Evolutionary conservation across 2,113 vertebrate genomes (phyloP), one percentile per base, ranked within the genome.

Genomic region (Heloderma charlesbogerti): DNA sequence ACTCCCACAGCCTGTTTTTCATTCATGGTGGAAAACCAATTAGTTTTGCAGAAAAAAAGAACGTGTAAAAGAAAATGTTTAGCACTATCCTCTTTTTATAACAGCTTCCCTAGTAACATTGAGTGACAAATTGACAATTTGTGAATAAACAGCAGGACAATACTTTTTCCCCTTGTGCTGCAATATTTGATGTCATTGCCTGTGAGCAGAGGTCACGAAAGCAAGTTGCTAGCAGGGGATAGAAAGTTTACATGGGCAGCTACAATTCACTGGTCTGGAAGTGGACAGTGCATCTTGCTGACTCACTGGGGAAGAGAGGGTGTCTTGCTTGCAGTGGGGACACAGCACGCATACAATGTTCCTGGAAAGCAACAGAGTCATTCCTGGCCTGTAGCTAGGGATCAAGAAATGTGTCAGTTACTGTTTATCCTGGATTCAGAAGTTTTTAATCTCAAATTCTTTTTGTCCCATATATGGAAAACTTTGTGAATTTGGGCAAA

Each of bases 1-100:
- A 77, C 22, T 10, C 31, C 37, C 43, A 34, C 0, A 25, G 9
- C 34, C 77, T 1, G 0, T 48, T 43, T 37, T 85, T 25, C 0
- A 81, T 91, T 86, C 1, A 0, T 69, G 71, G 87, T 54, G 86
- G 88, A 94, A 94, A 95, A 78, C 5, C 0, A 18, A 88, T 84
- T 92, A 86, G 80, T 89, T 91, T 34, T 48, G 25, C 1, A 5
- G 79, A 12, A 43, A 10, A 0, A 25, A 60, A 9, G 0, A 20
- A 0, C 13, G 22, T 78, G 40, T 25, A 63, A 27, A 89, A 78
- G 69, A 3, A 72, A 1, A 48, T 15, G 37, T 0, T 0, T 0
- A 34, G 74, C 43, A 34, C 63, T 45, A 84, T 1, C 4, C 43
- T 37, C 71, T 15, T 48, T 43, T 40, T 40, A 27, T 1, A 84